These are phyloP conservation scores for Anoplolepis gracilipes DNA, from an alignment of 1,140 invertebrate genomes.

Conservation along the genomic window DNA sequence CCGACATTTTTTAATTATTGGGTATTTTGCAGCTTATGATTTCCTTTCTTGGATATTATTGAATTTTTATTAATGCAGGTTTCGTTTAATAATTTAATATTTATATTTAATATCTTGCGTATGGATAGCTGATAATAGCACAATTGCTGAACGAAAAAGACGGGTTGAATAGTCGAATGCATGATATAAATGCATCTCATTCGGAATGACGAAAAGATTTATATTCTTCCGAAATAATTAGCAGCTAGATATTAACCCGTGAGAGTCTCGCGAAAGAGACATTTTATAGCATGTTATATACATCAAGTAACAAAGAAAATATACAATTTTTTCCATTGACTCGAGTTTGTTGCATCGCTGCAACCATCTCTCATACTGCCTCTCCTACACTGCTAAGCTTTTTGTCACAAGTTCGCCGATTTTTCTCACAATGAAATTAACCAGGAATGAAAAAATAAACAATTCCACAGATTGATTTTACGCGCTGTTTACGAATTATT, in stretches of 20 bases:
- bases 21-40: neutral
- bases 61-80: neutral
- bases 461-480: slow-evolving; percentile 30
- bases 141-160: neutral
- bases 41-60: neutral
- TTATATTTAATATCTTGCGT: neutral
- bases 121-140: neutral
- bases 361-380: slow-evolving; percentile 40
- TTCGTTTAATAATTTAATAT: neutral
- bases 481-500: neutral
- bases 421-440: slow-evolving; percentile 9
- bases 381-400: slow-evolving; percentile 36
- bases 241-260: neutral
- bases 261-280: slow-evolving; percentile 3
- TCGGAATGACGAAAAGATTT: slow-evolving; percentile 19
- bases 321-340: slow-evolving; percentile 45
- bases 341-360: slow-evolving; percentile 58
- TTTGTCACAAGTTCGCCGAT: slow-evolving; percentile 22
- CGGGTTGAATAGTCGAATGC: slow-evolving; percentile 21
- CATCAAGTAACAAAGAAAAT: slow-evolving; percentile 43
- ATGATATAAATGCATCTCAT: slow-evolving; percentile 28
- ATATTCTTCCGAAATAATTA: slow-evolving; percentile 10
- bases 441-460: neutral
- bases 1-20: neutral
- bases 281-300: slow-evolving; percentile 72